These are phyloP conservation scores for Clarias pachynema DNA, from an alignment of 2,797 vertebrate genomes.

Conservation along the genomic window DNA sequence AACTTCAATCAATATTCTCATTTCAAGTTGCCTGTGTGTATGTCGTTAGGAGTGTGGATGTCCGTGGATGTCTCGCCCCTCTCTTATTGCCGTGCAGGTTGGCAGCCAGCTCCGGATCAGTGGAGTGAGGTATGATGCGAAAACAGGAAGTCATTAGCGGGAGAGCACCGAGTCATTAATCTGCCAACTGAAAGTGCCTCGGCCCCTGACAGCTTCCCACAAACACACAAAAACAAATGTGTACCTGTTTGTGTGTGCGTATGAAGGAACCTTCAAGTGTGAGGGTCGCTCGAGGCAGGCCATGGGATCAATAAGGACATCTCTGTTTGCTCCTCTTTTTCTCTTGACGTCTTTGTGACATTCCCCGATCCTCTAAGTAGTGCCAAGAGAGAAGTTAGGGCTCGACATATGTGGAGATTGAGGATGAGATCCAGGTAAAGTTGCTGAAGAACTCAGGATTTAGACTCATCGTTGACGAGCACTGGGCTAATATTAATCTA, in stretches of 20 bases:
- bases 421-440: neutral
- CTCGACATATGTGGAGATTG: neutral
- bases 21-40: neutral
- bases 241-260: neutral
- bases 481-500: neutral
- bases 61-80: constrained; percentile 16
- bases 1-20: constrained; percentile 18
- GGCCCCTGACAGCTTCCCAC: constrained; percentile 12
- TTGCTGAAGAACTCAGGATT: neutral
- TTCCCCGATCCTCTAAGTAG: neutral
- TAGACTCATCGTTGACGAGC: neutral
- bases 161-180: constrained; percentile 42
- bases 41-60: constrained; percentile 11
- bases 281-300: neutral
- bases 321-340: neutral
- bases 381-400: neutral
- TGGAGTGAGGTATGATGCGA: constrained; percentile 35
- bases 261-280: neutral
- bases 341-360: neutral
- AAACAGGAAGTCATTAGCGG: constrained; percentile 30
- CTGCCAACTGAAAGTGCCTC: constrained; percentile 20
- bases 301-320: constrained; percentile 21
- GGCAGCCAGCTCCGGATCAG: constrained; percentile 45
- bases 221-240: neutral
- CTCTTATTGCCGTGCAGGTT: constrained; percentile 13